Base-by-base conservation (phyloP, 2,888 invertebrate species). In the Embidobia sp. region DNA sequence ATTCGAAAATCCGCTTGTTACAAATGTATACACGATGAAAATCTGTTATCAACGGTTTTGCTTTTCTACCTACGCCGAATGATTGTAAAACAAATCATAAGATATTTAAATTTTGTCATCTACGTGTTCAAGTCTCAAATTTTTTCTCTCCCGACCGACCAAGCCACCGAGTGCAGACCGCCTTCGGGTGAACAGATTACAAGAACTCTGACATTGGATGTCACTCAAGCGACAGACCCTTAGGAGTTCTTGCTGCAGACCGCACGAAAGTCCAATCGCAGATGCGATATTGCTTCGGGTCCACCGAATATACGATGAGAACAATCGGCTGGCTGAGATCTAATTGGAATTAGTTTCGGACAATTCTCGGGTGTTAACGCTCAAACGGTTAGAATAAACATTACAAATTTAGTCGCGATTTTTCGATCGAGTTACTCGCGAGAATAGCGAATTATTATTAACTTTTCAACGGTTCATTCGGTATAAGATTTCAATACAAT, bases 201-300 rank as follows among this genome's bases (percentile, higher is more conserved):
- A 61, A 51, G 76, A 57, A 63, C 66, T 74, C 79, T 77, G 82
- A 85, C 84, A 84, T 81, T 79, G 82, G 81, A 83, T 81, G 82
- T 85, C 82, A 84, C 85, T 85, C 82, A 83, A 75, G 79, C 79
- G 63, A 49, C 44, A 69, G 78, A 72, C 82, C 82, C 82, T 83
- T 80, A 82, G 80, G 82, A 84, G 82, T 83, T 85, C 82, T 70
- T 66, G 66, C 63, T 51, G 37, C 44, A 73, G 37, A 73, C 73
- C 77, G 44, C 73, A 66, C 55, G 49, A 42, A 64, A 73, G 64
- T 73, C 72, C 57, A 70, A 61, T 70, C 53, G 53, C 46, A 73
- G 57, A 55, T 63, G 53, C 57, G 72, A 73, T 73, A 73, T 66
- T 73, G 64, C 66, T 51, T 57, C 51, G 49, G 55, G 72, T 55